Evolutionary conservation across 2,888 invertebrate species (phyloP), one percentile per base, ranked within the genome.

Genomic region (Altica lythri): DNA sequence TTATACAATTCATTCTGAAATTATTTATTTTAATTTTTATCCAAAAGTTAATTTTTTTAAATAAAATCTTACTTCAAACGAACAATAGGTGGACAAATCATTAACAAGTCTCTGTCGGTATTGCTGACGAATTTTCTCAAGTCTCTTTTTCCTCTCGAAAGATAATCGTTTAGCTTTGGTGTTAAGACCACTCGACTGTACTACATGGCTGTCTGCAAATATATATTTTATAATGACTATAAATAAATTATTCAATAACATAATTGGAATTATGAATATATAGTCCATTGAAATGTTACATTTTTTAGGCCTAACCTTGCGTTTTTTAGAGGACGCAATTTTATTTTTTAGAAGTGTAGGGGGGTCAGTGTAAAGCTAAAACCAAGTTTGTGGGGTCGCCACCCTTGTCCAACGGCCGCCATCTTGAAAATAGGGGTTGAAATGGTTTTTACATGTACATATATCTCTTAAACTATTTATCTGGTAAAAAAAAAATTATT

Each of bases 1-100:
- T 25, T 19, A 12, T 16, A 16, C 16, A 46, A 13, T 16, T 35
- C 35, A 17, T 46, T 46, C 46, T 46, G 35, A 25, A 46, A 46
- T 22, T 22, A 22, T 22, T 4, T 22, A 4, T 22, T 6, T 22
- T 5, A 22, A 22, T 22, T 22, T 22, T 5, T 4, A 6, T 22
- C 22, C 22, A 22, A 5, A 6, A 6, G 22, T 22, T 6, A 6
- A 22, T 4, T 5, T 30, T 4, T 12, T 10, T 8, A n/a, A 10
- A 30, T 10, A 30, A 12, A 30, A n/a, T n/a, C 30, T 30, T 4
- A 30, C 30, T 13, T 30, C 2, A 12, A 30, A 30, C 12, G 10
- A 10, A 2, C 10, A 3, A 12, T 30, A 30, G 2, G 30, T 30
- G 2, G 10, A 10, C 4, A 4, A 12, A 2, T 30, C 13, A 2